These are phyloP conservation scores for Sebastes itinus DNA, from an alignment of 2,797 vertebrate species.

Conservation along the genomic window DNA sequence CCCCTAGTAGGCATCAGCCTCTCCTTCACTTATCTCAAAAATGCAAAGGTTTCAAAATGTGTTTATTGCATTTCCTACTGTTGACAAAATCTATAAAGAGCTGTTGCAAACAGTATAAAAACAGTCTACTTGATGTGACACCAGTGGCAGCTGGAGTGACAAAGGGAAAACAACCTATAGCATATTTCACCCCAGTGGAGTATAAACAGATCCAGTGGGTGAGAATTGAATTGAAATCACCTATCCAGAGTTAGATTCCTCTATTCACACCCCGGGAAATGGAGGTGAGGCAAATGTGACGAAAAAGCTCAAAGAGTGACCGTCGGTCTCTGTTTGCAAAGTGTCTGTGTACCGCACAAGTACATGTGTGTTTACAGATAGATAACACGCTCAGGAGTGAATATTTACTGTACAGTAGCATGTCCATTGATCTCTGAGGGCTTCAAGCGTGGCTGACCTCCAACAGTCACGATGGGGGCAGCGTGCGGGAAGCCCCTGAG, in stretches of 20 bases:
- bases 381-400: slow-evolving; percentile 83
- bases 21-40: not conserved
- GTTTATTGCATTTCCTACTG: slow-evolving; percentile 53
- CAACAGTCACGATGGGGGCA: slow-evolving; percentile 75
- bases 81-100: slow-evolving; percentile 53
- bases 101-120: slow-evolving; percentile 40
- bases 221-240: slow-evolving; percentile 99
- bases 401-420: slow-evolving; percentile 76
- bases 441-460: slow-evolving; percentile 82
- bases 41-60: slow-evolving; percentile 20
- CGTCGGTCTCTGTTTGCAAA: slow-evolving; percentile 29
- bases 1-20: not conserved
- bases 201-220: slow-evolving; percentile 91
- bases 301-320: slow-evolving; percentile 44
- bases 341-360: slow-evolving; percentile 17
- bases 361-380: slow-evolving; percentile 68
- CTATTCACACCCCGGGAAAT: slow-evolving; percentile 87
- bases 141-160: slow-evolving; percentile 66
- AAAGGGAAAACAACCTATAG: slow-evolving; percentile 73
- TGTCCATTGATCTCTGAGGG: slow-evolving; percentile 87
- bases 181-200: slow-evolving; percentile 83
- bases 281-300: slow-evolving; percentile 49
- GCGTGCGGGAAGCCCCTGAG: slow-evolving; percentile 78
- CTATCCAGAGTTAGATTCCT: slow-evolving; percentile 89
- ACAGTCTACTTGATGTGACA: slow-evolving; percentile 39